Percentiles rank a stretch among this genome's conserved stretches.
These are phyloP conservation scores for Galerucella pusilla DNA, from an alignment of 2,888 invertebrate species.

Conservation along the genomic window DNA sequence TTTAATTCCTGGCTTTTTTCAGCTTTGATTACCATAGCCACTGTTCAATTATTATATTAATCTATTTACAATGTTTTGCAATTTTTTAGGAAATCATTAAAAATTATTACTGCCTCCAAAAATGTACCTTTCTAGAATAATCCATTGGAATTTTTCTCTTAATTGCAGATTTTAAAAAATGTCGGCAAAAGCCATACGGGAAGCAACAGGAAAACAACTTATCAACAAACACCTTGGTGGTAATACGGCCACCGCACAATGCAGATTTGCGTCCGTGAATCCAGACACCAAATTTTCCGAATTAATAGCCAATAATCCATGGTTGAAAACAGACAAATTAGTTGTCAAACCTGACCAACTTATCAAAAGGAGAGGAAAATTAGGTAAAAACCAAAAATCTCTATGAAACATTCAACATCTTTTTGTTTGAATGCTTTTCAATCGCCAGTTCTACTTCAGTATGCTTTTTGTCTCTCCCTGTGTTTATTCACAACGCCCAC, in stretches of 20 bases:
- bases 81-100: too few species aligned
- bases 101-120: too few species aligned
- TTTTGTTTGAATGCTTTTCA: too few species aligned
- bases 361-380: slow-evolving; percentile 97
- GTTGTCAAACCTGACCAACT: slow-evolving; percentile 99
- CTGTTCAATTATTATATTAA: too few species aligned
- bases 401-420: too few species aligned
- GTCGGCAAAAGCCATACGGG: slow-evolving; percentile 97
- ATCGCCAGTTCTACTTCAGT: too few species aligned
- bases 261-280: slow-evolving; percentile 84
- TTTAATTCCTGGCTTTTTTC: too few species aligned
- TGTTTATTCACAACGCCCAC: too few species aligned
- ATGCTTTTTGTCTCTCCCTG: too few species aligned
- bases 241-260: slow-evolving; percentile 76
- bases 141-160: slow-evolving; percentile 19
- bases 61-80: too few species aligned
- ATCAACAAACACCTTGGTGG: slow-evolving; percentile 83
- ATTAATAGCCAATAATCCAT: slow-evolving; percentile 81
- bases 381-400: slow-evolving; percentile 66
- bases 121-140: too few species aligned
- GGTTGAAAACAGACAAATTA: slow-evolving; percentile 86
- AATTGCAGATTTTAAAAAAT: slow-evolving; percentile 66
- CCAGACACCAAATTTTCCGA: slow-evolving; percentile 83
- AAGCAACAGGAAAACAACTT: slow-evolving; percentile 93
- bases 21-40: too few species aligned